Conservation (phyloP, 2,113 vertebrate genomes). For the Mormoops blainvillei region DNA sequence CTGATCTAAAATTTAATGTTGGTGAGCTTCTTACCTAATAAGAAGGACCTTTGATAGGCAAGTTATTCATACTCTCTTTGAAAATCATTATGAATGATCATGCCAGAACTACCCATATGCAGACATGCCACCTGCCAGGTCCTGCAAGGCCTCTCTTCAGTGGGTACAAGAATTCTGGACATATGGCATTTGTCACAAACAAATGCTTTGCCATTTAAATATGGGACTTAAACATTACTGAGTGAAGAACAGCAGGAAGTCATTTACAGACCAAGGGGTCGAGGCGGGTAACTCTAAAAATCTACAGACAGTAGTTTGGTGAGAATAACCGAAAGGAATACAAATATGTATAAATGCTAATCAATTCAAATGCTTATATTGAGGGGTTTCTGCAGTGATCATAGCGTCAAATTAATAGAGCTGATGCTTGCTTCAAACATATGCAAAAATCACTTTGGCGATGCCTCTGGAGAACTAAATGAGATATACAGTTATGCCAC, state of each 20-base stretch:
- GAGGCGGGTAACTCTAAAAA: background rate
- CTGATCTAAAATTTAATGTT: background rate
- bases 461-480: background rate
- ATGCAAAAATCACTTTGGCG: background rate
- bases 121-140: background rate
- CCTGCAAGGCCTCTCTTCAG: background rate
- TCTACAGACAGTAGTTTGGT: background rate
- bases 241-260: background rate
- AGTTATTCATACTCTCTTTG: slow-evolving; percentile 19
- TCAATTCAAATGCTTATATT: background rate
- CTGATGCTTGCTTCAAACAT: background rate
- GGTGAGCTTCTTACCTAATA: background rate
- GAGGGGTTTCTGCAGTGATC: background rate
- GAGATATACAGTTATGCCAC: background rate
- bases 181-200: slow-evolving; percentile 34
- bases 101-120: background rate
- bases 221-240: background rate
- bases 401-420: background rate
- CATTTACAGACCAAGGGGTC: background rate
- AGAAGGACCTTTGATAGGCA: slow-evolving; percentile 29
- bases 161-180: background rate
- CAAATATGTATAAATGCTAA: background rate
- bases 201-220: background rate
- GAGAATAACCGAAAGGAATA: background rate
- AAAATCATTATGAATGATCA: slow-evolving; percentile 47